Percentiles rank a stretch among this genome's conserved stretches.
Conservation (phyloP, 2,888 invertebrate genomes). For the Escarpia spicata region DNA sequence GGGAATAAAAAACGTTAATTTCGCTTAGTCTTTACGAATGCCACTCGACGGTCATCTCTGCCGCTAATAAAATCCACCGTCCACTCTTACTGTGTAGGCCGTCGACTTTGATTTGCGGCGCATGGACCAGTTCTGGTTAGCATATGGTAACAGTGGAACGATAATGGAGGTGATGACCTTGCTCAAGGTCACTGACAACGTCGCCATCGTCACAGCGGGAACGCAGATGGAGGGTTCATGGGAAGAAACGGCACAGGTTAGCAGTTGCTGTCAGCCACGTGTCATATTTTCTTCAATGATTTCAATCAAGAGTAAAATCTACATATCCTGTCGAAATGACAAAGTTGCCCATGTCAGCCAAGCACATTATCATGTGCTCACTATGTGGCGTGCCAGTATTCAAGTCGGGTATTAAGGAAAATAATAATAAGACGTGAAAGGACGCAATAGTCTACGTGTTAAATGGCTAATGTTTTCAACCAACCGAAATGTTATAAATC, state of each 20-base stretch:
- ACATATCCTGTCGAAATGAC: too few species aligned
- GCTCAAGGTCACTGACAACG: background rate
- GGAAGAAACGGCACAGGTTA: background rate
- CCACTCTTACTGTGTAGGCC: background rate
- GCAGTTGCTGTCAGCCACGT: background rate
- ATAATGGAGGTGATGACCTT: slow-evolving; percentile 16
- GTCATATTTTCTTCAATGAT: background rate
- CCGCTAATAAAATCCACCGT: background rate
- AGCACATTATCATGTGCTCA: too few species aligned
- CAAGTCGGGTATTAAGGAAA: too few species aligned
- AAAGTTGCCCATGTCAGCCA: too few species aligned
- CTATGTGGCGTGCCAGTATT: too few species aligned
- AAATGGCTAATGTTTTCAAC: too few species aligned
- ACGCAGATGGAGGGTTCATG: background rate
- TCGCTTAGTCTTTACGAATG: too few species aligned
- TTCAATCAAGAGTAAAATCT: too few species aligned
- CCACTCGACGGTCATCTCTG: background rate
- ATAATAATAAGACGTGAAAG: too few species aligned
- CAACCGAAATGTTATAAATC: too few species aligned
- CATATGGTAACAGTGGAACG: background rate
- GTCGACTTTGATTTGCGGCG: background rate
- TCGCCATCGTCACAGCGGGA: background rate
- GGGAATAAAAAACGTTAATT: too few species aligned
- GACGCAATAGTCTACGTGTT: too few species aligned
- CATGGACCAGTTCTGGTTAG: background rate